A percentile compares a stretch with the other conserved stretches of the same genome.
Evolutionary conservation across 2,888 invertebrate genomes (phyloP).

Genomic region (Platycheirus albimanus): DNA sequence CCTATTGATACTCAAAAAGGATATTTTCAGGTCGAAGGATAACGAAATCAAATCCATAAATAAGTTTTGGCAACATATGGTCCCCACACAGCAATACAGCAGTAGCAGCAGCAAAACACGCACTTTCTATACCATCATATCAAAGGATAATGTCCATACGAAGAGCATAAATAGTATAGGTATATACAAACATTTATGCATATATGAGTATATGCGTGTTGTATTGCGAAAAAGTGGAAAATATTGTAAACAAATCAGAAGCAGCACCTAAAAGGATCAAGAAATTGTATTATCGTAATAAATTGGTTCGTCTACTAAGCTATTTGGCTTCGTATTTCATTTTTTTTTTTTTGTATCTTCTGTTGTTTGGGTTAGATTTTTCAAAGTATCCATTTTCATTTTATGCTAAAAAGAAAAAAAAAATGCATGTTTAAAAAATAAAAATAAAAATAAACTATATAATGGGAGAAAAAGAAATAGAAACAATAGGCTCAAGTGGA

Average conservation of each 20-base stretch:
- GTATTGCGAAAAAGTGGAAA: slow-evolving; percentile 42
- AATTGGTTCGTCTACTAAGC: slow-evolving; percentile 43
- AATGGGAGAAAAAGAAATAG: slow-evolving; percentile 4
- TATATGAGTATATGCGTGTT: slow-evolving; percentile 18
- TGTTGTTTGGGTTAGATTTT: slow-evolving; percentile 27
- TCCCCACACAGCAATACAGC: slow-evolving; percentile 21
- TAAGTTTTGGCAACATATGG: slow-evolving; percentile 68
- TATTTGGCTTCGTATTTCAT: slow-evolving; percentile 29
- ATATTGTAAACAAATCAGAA: slow-evolving; percentile 64
- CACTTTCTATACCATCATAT: slow-evolving; percentile 5
- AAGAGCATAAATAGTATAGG: too few relatives aligned
- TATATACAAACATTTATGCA: too few relatives aligned
- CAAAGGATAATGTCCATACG: slow-evolving; percentile 11
- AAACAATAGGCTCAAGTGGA: slow-evolving; percentile 62
- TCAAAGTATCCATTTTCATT: slow-evolving; percentile 33
- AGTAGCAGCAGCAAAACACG: slow-evolving; percentile 10
- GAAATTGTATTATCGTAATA: slow-evolving; percentile 53
- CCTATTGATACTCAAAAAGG: slow-evolving; percentile 58
- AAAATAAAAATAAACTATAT: neutral
- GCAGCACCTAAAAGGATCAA: slow-evolving; percentile 55
- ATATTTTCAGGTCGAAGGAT: slow-evolving; percentile 67
- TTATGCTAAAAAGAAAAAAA: slow-evolving; percentile 17
- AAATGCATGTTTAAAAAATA: slow-evolving; percentile 33
- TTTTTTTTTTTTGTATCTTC: neutral
- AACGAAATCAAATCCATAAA: slow-evolving; percentile 69